These are phyloP conservation scores for Urechis unicinctus DNA, from an alignment of 2,888 invertebrate species.

Conservation along the genomic window DNA sequence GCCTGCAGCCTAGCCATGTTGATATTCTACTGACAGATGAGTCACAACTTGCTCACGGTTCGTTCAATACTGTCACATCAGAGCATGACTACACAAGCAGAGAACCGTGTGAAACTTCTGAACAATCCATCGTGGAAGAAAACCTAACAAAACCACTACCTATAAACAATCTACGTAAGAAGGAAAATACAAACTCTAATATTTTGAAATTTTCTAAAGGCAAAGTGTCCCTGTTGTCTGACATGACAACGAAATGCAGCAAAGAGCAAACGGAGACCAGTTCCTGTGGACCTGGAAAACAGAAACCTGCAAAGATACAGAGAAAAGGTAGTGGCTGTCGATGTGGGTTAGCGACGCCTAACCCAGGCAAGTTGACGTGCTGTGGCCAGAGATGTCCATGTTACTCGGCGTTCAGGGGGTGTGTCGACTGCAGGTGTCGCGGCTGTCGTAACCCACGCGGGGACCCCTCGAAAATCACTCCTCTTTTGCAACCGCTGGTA, in stretches of 20 bases:
- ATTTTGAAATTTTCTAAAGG: neutral
- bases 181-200: neutral
- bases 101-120: too few species aligned
- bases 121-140: too few species aligned
- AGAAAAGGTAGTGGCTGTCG: conserved; percentile 63
- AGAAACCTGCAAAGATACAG: too few species aligned
- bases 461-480: conserved; percentile 4
- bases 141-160: neutral
- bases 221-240: neutral
- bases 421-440: conserved; percentile 82
- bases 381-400: conserved; percentile 91
- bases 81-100: too few species aligned
- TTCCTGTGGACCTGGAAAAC: too few species aligned
- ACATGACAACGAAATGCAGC: neutral
- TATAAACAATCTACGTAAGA: neutral
- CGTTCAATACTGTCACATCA: too few species aligned
- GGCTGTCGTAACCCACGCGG: conserved; percentile 78
- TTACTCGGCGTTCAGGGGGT: conserved; percentile 83
- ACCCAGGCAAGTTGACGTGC: conserved; percentile 83
- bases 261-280: neutral
- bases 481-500: neutral
- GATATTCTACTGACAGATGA: too few species aligned
- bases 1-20: too few species aligned
- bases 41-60: too few species aligned
- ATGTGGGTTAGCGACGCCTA: conserved; percentile 83